These are phyloP conservation scores for Bombycilla garrulus DNA, from an alignment of 2,113 vertebrate genomes.

Conservation along the genomic window DNA sequence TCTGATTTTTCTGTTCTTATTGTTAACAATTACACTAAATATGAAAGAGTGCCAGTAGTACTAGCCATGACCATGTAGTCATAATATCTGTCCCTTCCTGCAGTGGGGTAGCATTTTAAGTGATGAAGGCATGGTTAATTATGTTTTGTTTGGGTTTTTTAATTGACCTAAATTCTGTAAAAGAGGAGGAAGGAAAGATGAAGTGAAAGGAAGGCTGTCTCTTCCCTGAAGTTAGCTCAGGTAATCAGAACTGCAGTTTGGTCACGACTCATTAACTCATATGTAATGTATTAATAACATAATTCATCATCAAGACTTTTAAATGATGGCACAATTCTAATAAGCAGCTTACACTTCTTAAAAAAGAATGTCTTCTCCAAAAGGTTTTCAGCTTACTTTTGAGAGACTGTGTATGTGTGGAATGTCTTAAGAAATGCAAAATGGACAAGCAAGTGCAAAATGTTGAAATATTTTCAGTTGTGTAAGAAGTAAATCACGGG, in stretches of 20 bases:
- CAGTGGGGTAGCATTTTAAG: rapidly evolving
- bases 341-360: neutral
- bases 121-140: neutral
- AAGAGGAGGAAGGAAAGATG: neutral
- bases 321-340: neutral
- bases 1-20: neutral
- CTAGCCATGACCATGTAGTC: neutral
- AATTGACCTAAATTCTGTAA: neutral
- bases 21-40: neutral
- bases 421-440: neutral
- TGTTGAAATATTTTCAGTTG: neutral
- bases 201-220: neutral
- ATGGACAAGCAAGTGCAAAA: neutral
- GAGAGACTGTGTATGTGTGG: neutral
- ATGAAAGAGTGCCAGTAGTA: neutral
- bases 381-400: neutral
- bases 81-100: neutral
- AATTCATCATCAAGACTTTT: neutral
- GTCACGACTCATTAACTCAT: neutral
- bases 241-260: neutral
- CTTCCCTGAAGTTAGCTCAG: neutral
- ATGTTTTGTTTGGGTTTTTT: neutral
- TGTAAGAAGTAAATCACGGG: neutral
- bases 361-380: neutral
- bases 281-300: neutral